These are phyloP conservation scores for Phallusia fumigata DNA, from an alignment of 23 tunicate species.

Conservation along the genomic window DNA sequence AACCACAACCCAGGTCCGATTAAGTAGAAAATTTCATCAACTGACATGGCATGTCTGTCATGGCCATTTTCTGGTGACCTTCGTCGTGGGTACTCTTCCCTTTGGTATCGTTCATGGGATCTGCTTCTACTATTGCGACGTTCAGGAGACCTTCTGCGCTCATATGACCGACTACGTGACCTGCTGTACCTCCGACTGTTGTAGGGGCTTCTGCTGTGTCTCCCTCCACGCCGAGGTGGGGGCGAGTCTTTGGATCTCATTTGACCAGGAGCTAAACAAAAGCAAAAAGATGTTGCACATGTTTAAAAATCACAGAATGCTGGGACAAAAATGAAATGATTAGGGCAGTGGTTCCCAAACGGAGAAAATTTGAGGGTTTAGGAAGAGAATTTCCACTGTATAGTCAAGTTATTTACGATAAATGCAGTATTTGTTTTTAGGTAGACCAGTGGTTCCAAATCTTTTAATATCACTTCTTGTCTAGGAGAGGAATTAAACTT, in stretches of 20 bases:
- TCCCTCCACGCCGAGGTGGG: conserved; percentile 41
- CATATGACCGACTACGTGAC: conserved; percentile 69
- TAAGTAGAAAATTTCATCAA: not conserved
- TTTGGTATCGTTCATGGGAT: conserved; percentile 10
- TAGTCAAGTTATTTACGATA: too few species aligned
- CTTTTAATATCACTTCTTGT: too few species aligned
- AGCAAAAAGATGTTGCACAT: not conserved
- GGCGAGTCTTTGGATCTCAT: conserved; percentile 68
- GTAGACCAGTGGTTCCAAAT: too few species aligned
- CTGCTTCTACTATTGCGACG: conserved; percentile 33
- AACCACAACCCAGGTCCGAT: too few species aligned
- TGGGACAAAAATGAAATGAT: too few species aligned
- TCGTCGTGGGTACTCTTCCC: conserved; percentile 6
- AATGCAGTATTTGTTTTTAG: too few species aligned
- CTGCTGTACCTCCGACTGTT: conserved; percentile 59
- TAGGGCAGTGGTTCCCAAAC: too few species aligned
- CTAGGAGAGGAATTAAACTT: too few species aligned
- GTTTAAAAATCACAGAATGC: too few species aligned
- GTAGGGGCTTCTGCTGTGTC: conserved; percentile 76
- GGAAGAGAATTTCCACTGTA: too few species aligned
- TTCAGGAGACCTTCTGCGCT: conserved; percentile 48
- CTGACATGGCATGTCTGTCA: not conserved
- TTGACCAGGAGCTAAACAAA: conserved; percentile 72
- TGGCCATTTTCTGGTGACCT: conserved; percentile 33
- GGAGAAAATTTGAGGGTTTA: too few species aligned